These are phyloP conservation scores for Drosophila mulleri DNA, from an alignment of 2,888 invertebrate genomes.

Conservation along the genomic window DNA sequence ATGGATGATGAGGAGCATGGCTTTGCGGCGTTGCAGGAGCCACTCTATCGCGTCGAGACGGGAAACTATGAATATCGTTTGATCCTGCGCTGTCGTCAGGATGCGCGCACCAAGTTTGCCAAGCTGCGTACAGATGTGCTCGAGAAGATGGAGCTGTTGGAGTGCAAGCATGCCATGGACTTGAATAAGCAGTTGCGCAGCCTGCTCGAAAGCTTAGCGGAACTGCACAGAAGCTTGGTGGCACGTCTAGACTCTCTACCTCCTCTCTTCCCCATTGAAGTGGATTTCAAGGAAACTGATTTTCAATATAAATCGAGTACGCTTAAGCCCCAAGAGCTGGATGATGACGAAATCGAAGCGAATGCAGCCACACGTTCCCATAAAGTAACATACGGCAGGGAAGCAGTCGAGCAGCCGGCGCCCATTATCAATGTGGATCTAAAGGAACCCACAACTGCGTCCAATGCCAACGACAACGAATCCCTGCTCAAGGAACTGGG, in stretches of 20 bases:
- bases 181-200: conserved; percentile 94
- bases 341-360: conserved; percentile 79
- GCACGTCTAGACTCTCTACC: conserved; percentile 90
- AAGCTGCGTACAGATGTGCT: conserved; percentile 95
- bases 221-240: conserved; percentile 89
- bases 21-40: conserved; percentile 96
- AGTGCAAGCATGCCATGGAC: conserved; percentile 99
- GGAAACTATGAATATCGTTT: conserved; percentile 99
- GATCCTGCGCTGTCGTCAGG: conserved; percentile 97
- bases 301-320: conserved; percentile 92
- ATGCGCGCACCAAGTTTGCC: conserved; percentile 94
- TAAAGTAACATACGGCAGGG: conserved; percentile 72
- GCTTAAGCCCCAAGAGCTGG: conserved; percentile 81
- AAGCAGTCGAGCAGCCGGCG: conserved; percentile 80
- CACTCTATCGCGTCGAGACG: conserved; percentile 98
- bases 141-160: conserved; percentile 98
- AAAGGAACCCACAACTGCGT: conserved; percentile 33
- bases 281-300: conserved; percentile 95
- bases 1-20: conserved; percentile 99
- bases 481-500: conserved; percentile 87
- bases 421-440: conserved; percentile 74
- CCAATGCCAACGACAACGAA: conserved; percentile 57
- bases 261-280: conserved; percentile 96
- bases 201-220: conserved; percentile 93
- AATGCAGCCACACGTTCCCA: conserved; percentile 22